Evolutionary conservation across 2,113 vertebrate species (phyloP).

Genomic region (Fukomys damarensis): DNA sequence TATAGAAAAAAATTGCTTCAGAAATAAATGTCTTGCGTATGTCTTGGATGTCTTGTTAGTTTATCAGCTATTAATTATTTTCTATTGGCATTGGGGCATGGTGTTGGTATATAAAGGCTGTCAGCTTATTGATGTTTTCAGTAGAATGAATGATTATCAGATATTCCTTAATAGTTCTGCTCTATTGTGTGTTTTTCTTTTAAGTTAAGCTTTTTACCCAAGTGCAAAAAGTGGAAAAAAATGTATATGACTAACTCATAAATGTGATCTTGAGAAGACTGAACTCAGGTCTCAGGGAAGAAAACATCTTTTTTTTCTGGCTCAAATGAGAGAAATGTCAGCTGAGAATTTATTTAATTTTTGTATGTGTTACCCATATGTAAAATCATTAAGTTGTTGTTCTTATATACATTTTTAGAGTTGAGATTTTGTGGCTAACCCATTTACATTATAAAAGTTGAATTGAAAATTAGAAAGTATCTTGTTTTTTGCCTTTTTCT

Average conservation of each 20-base stretch:
- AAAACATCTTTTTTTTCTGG: conserved; percentile 8
- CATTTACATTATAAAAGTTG: not conserved
- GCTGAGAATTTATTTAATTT: not conserved
- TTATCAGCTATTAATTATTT: conserved; percentile 43
- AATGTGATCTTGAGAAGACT: conserved; percentile 31
- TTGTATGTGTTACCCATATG: not conserved
- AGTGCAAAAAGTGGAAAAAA: not conserved
- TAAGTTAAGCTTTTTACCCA: not conserved
- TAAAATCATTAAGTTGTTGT: conserved; percentile 35
- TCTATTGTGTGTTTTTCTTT: not conserved
- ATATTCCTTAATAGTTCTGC: conserved; percentile 24
- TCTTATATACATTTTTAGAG: not conserved
- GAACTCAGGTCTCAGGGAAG: not conserved
- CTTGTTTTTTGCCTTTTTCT: conserved; percentile 9
- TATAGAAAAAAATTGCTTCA: not conserved
- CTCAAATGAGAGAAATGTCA: not conserved
- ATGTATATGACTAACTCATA: not conserved
- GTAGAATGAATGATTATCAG: conserved; percentile 20
- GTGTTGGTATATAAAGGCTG: not conserved
- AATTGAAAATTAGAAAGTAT: not conserved
- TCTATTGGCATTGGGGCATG: not conserved
- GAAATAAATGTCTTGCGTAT: not conserved
- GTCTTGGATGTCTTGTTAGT: too few species aligned
- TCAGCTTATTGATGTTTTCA: conserved; percentile 48
- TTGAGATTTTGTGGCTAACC: conserved; percentile 46